Percentiles rank a stretch among this genome's conserved stretches.
These are phyloP conservation scores for Matsumyia berberina DNA, from an alignment of 2,888 invertebrate species.

Conservation along the genomic window DNA sequence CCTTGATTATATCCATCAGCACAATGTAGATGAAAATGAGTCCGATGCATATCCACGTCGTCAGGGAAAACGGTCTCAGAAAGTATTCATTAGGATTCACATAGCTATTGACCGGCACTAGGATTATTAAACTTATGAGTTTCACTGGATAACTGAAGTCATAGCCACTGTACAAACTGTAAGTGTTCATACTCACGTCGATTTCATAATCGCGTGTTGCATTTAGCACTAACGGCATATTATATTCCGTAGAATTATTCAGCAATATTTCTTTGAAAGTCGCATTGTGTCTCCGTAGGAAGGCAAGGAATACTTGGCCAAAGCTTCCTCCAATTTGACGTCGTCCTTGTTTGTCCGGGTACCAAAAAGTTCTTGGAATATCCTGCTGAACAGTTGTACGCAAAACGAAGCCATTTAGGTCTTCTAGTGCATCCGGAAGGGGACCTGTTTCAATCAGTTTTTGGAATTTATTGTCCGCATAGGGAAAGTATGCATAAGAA, in stretches of 20 bases:
- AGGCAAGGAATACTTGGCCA: constrained; percentile 25
- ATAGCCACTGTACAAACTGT: too few relatives aligned
- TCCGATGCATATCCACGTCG: constrained; percentile 41
- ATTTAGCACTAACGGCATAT: neutral
- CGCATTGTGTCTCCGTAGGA: constrained; percentile 36
- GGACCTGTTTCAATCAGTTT: neutral
- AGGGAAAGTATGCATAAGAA: constrained; percentile 20
- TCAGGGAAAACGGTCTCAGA: constrained; percentile 17
- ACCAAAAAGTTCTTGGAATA: constrained; percentile 27
- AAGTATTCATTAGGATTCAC: constrained; percentile 28
- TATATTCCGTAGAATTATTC: constrained; percentile 23
- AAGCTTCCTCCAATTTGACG: constrained; percentile 26
- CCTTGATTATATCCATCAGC: constrained; percentile 34
- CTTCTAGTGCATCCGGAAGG: constrained; percentile 20
- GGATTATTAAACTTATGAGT: neutral
- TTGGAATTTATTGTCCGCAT: constrained; percentile 22
- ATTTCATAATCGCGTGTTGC: neutral
- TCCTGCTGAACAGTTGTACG: neutral
- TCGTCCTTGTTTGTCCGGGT: neutral
- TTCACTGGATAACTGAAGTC: neutral
- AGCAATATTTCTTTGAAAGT: constrained; percentile 33
- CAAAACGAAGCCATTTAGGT: constrained; percentile 38
- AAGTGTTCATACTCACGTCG: neutral
- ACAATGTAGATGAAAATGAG: constrained; percentile 37
- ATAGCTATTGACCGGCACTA: neutral